A percentile compares a stretch with the other conserved stretches of the same genome.
Evolutionary conservation across 23 tunicate species (phyloP).

Genomic region (Trididemnum clinides): DNA sequence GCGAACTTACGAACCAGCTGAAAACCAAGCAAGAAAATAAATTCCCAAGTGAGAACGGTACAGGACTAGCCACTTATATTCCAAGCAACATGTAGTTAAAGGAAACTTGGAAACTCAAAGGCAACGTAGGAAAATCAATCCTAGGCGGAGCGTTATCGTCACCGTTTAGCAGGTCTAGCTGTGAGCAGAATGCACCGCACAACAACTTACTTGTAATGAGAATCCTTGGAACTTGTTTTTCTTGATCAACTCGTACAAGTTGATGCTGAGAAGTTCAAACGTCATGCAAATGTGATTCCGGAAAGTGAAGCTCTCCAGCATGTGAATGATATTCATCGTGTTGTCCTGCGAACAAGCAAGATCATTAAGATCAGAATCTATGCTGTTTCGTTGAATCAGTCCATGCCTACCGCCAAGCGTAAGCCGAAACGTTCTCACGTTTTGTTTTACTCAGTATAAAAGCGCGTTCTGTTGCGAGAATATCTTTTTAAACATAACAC

Average conservation of each 20-base stretch:
- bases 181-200: too few species aligned
- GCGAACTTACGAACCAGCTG: conserved; percentile 99
- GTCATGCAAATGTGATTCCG: conserved; percentile 99
- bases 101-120: not conserved
- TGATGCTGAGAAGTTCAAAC: conserved; percentile 96
- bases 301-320: conserved; percentile 94
- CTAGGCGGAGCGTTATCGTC: too few species aligned
- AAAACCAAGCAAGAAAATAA: not conserved
- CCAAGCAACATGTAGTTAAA: not conserved
- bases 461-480: too few species aligned
- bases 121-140: not conserved
- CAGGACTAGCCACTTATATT: not conserved
- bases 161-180: too few species aligned
- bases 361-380: too few species aligned
- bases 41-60: too few species aligned
- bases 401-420: too few species aligned
- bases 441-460: too few species aligned
- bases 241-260: conserved; percentile 93
- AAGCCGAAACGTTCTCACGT: too few species aligned
- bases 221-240: conserved; percentile 96
- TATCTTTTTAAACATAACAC: too few species aligned
- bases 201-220: conserved; percentile 74
- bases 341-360: conserved; percentile 79
- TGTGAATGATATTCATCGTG: conserved; percentile 93
- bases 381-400: too few species aligned